These are phyloP conservation scores for Camptogramma bilineatum DNA, from an alignment of 2,888 invertebrate species.

Conservation along the genomic window DNA sequence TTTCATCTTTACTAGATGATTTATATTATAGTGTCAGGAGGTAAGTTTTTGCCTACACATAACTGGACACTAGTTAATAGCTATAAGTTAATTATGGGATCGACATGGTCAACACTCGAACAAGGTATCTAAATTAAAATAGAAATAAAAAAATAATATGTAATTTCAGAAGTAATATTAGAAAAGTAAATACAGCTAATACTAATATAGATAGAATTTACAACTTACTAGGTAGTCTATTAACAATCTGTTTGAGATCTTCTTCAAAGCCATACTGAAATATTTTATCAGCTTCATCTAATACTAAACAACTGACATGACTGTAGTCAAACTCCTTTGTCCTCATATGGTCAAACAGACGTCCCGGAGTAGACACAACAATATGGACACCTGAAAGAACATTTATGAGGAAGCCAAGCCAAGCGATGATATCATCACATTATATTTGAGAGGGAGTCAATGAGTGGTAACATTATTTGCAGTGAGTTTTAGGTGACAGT, in stretches of 20 bases:
- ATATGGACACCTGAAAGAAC: slow-evolving; percentile 90
- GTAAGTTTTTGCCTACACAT: too few species aligned
- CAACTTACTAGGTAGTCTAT: slow-evolving; percentile 94
- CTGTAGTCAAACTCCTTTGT: slow-evolving; percentile 95
- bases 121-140: too few species aligned
- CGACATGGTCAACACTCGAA: too few species aligned
- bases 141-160: too few species aligned
- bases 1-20: too few species aligned
- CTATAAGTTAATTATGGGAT: too few species aligned
- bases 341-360: slow-evolving; percentile 96
- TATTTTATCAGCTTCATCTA: slow-evolving; percentile 99
- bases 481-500: too few species aligned
- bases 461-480: too few species aligned
- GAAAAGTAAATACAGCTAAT: neutral
- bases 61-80: too few species aligned
- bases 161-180: too few species aligned
- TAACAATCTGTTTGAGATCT: slow-evolving; percentile 96
- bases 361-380: slow-evolving; percentile 97
- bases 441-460: too few species aligned
- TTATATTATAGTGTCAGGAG: too few species aligned
- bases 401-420: slow-evolving; percentile 23
- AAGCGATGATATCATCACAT: neutral
- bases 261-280: slow-evolving; percentile 98
- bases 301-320: slow-evolving; percentile 94
- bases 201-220: neutral